Conservation (phyloP, 2,113 vertebrate genomes). For the Pangasianodon gigas region DNA sequence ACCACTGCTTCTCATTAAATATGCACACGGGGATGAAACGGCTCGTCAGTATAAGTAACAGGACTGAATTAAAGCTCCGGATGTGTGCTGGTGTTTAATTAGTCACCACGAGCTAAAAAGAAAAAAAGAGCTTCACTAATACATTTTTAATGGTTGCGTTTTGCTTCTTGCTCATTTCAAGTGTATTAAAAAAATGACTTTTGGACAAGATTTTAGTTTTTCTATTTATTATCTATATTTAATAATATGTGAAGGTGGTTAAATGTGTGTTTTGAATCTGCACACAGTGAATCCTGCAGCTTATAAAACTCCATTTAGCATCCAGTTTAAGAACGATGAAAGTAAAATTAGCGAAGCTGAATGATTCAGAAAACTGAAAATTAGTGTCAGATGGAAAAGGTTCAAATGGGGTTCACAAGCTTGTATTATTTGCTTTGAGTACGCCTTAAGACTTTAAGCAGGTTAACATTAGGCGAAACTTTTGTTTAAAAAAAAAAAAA, state of each 20-base stretch:
- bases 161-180: background rate
- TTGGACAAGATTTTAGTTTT: background rate
- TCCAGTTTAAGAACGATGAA: background rate
- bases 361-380: too few relatives aligned
- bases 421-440: background rate
- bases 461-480: background rate
- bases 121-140: background rate
- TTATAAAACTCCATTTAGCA: background rate
- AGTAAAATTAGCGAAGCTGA: background rate
- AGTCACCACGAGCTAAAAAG: background rate
- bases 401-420: background rate
- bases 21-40: conserved; percentile 50
- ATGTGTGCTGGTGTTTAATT: background rate
- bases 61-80: conserved; percentile 37
- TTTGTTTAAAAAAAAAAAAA: background rate
- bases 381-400: background rate
- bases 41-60: conserved; percentile 52
- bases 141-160: background rate
- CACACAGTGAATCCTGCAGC: background rate
- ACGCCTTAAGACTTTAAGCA: background rate
- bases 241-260: background rate
- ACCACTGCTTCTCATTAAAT: conserved; percentile 55
- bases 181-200: background rate
- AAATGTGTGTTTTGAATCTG: background rate
- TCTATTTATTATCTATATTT: background rate